These are phyloP conservation scores for Ferdinandea cuprea DNA, from an alignment of 2,888 invertebrate species.

Conservation along the genomic window DNA sequence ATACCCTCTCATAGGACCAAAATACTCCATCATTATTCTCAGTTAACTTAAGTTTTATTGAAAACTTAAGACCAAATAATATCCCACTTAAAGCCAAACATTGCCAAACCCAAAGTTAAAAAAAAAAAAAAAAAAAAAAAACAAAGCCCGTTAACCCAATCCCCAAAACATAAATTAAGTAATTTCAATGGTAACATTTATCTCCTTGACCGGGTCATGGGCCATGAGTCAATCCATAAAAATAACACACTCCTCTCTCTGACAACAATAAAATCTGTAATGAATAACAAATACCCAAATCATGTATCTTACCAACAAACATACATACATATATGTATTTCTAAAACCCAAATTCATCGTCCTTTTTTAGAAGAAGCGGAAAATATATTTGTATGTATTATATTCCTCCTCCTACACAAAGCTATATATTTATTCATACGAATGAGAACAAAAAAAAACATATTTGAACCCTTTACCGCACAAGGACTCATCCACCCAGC, in stretches of 20 bases:
- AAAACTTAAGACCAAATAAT: neutral
- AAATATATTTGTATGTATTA: conserved; percentile 1
- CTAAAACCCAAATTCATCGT: neutral
- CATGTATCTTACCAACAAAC: neutral
- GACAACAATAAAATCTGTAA: conserved; percentile 54
- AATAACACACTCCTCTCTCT: neutral
- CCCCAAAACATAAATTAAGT: conserved; percentile 18
- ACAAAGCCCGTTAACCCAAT: too few species aligned
- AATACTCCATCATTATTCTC: too few species aligned
- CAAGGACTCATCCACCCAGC: conserved; percentile 9
- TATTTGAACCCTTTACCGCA: conserved; percentile 45
- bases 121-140: too few species aligned
- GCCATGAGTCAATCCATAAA: conserved; percentile 13
- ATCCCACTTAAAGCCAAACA: too few species aligned
- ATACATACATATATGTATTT: neutral
- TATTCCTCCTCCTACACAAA: conserved; percentile 2
- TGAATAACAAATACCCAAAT: conserved; percentile 56
- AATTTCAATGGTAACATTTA: conserved; percentile 20
- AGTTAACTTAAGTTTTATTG: neutral
- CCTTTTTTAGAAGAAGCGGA: conserved; percentile 10
- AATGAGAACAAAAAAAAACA: conserved; percentile 22
- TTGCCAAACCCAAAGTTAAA: neutral
- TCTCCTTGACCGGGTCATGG: conserved; percentile 33
- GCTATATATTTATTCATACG: conserved; percentile 36
- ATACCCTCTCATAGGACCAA: neutral